These are phyloP conservation scores for Calephelis perditalis DNA, from an alignment of 2,888 invertebrate genomes.

Conservation along the genomic window DNA sequence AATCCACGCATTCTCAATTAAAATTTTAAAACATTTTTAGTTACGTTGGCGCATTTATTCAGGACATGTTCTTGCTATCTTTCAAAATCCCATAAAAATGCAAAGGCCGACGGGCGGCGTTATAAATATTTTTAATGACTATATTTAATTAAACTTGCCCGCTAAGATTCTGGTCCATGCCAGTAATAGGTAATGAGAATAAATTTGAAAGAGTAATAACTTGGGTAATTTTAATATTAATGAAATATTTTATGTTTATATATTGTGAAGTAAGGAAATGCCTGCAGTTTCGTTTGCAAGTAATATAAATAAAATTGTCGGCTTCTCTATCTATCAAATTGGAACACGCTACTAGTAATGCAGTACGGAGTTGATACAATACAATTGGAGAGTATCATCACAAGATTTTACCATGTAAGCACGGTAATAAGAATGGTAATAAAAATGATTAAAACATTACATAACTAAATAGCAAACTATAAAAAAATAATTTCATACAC, in stretches of 20 bases:
- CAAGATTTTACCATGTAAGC: too few species aligned
- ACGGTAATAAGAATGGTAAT: too few species aligned
- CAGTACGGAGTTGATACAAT: too few species aligned
- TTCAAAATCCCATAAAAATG: conserved; percentile 64
- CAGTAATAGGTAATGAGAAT: conserved; percentile 37
- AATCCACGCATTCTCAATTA: not conserved
- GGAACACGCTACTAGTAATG: too few species aligned
- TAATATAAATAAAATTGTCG: too few species aligned
- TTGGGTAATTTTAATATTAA: conserved; percentile 14
- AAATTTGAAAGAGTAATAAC: conserved; percentile 33
- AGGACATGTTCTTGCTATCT: conserved; percentile 37
- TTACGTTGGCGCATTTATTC: conserved; percentile 32
- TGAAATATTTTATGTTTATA: conserved; percentile 13
- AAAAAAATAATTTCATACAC: too few species aligned
- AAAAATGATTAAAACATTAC: too few species aligned
- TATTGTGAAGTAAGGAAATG: too few species aligned
- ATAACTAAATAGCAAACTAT: too few species aligned
- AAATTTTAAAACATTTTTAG: conserved; percentile 28
- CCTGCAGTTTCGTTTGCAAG: too few species aligned
- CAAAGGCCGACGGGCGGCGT: conserved; percentile 47
- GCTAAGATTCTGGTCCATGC: conserved; percentile 39
- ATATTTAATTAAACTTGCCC: conserved; percentile 60
- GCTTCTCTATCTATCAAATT: too few species aligned
- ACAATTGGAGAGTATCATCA: too few species aligned
- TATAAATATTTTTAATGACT: conserved; percentile 72